Evolutionary conservation across 2,888 invertebrate species (phyloP), one percentile per base, ranked within the genome.

Genomic region (Lagria hirta): DNA sequence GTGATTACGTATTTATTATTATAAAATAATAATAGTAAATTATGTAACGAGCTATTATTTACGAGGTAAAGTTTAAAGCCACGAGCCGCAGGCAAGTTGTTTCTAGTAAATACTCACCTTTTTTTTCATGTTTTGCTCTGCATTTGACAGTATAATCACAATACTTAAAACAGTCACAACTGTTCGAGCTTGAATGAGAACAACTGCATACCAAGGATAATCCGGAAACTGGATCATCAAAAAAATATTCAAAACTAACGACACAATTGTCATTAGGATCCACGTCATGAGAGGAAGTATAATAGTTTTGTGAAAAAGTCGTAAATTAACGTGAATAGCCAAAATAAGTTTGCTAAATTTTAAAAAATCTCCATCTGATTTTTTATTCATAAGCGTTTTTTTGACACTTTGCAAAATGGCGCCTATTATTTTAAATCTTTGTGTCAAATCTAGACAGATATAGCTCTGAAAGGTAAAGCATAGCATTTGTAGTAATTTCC

Each of bases 161-260:
- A 24, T 20, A 10, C 28, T 22, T 14, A 27, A 13, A n/a, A 37
- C 29, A 3, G 29, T 37, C 8, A 28, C 20, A n/a, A 22, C 15
- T 8, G 28, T 28, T 10, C 37, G 7, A 3, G 17, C 15, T 10
- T 37, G 20, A 6, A 37, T 7, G 16, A 23, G 23, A 23, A 34
- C 23, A 3, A 34, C 3, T 7, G 24, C 17, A 8, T 16, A 23
- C 5, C 11, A 28, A 3, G 17, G 12, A 28, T 12, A 28, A 15
- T 38, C 11, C n/a, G 22, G 10, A 34, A 34, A 37, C 8, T 28
- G 11, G 1, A 37, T 21, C 22, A 16, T 28, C 10, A 37, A 22
- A 14, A 21, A 37, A 28, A 37, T 27, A n/a, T 37, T 37, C 10
- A 37, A 11, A 28, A 37, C 21, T 10, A 37, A 22, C 4, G 21